Evolutionary conservation across 2,113 vertebrate species (phyloP).

Genomic region (Dipodomys spectabilis): DNA sequence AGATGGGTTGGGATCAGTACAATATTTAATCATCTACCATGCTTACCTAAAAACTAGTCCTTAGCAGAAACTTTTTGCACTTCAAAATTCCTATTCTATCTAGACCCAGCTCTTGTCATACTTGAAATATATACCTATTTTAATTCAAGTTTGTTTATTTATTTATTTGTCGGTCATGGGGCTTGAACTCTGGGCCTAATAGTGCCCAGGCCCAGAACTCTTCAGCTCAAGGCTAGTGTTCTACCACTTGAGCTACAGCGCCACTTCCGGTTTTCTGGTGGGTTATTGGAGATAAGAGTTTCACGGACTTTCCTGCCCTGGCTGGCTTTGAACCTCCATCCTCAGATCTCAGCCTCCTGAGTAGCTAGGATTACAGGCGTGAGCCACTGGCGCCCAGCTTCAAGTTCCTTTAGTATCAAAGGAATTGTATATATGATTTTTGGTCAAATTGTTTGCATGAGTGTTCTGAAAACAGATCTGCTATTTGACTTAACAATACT

Average conservation of each 20-base stretch:
- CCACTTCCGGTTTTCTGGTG: too few species aligned
- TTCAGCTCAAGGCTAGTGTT: too few species aligned
- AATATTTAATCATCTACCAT: not conserved
- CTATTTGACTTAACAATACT: slow-evolving; percentile 24
- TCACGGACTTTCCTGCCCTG: too few species aligned
- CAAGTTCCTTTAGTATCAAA: slow-evolving; percentile 3
- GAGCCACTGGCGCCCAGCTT: too few species aligned
- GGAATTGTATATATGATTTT: slow-evolving; percentile 25
- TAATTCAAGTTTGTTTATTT: not conserved
- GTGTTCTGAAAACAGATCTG: slow-evolving; percentile 24
- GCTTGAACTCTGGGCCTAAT: too few species aligned
- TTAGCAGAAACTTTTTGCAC: not conserved
- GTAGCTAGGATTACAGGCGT: too few species aligned
- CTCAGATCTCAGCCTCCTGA: too few species aligned
- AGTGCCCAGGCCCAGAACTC: too few species aligned
- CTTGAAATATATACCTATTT: slow-evolving; percentile 4
- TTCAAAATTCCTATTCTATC: slow-evolving; percentile 7
- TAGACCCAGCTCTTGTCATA: slow-evolving; percentile 18
- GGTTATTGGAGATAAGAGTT: too few species aligned
- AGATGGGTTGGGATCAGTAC: not conserved
- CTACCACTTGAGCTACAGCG: too few species aligned
- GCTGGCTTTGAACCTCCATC: too few species aligned
- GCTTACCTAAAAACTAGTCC: not conserved
- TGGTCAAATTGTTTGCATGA: not conserved
- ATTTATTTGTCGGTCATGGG: too few species aligned